These are phyloP conservation scores for Salvator merianae DNA, from an alignment of 2,113 vertebrate genomes.

Conservation along the genomic window DNA sequence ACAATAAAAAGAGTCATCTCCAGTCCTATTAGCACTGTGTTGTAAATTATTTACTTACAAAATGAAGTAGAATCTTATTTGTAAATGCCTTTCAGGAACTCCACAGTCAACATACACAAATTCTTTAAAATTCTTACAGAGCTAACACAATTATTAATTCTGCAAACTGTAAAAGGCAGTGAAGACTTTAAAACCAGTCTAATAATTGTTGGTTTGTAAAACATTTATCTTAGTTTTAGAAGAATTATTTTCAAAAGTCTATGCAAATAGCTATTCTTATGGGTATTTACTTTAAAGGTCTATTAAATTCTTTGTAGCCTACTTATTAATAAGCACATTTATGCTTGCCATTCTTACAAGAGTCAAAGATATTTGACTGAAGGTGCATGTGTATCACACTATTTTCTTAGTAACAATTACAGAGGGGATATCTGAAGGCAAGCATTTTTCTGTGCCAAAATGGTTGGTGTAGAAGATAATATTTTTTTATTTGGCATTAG, in stretches of 20 bases:
- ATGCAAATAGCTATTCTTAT: neutral
- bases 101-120: neutral
- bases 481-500: slow-evolving; percentile 18
- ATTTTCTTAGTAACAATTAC: neutral
- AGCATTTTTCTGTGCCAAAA: slow-evolving; percentile 16
- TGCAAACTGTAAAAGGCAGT: slow-evolving; percentile 3
- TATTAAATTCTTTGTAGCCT: neutral
- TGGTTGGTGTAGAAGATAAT: slow-evolving; percentile 26
- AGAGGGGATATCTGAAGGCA: slow-evolving; percentile 14
- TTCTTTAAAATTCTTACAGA: neutral
- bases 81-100: neutral
- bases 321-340: neutral
- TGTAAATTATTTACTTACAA: neutral
- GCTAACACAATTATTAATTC: neutral
- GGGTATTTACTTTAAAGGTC: neutral
- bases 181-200: slow-evolving; percentile 2
- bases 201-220: neutral
- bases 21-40: neutral
- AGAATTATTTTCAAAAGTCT: neutral
- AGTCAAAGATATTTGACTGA: neutral
- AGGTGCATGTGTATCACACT: neutral
- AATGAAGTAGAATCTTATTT: neutral
- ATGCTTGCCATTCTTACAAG: neutral
- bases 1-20: neutral
- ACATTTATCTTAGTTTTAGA: neutral